These are phyloP conservation scores for Corticium candelabrum DNA, from an alignment of 37 sponge, comb jelly and placozoan species.

Conservation along the genomic window DNA sequence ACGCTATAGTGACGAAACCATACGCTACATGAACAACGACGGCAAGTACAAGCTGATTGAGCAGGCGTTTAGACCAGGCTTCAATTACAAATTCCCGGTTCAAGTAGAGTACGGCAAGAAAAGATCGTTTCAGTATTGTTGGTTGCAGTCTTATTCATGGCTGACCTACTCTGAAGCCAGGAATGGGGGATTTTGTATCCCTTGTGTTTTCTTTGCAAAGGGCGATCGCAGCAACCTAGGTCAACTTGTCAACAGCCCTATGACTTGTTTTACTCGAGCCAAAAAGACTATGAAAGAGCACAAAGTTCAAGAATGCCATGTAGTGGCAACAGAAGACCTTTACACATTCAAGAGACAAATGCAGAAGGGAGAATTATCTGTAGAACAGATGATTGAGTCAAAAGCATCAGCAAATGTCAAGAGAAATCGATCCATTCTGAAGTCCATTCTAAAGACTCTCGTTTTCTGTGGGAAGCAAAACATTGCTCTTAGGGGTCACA, in stretches of 20 bases:
- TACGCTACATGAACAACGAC: too few relatives aligned
- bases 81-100: too few relatives aligned
- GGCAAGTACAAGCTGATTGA: conserved; percentile 11
- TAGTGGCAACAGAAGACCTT: conserved; percentile 3
- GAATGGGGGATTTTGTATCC: conserved; percentile 36
- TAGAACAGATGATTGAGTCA: conserved; percentile 7
- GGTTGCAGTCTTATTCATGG: conserved; percentile 37
- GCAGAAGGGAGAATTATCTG: conserved; percentile 1
- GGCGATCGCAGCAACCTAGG: neutral
- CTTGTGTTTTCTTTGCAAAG: conserved; percentile 22
- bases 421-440: conserved; percentile 8
- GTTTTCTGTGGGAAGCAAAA: conserved; percentile 36
- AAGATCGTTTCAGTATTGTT: conserved; percentile 37
- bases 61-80: conserved; percentile 23
- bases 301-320: neutral
- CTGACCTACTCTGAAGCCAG: conserved; percentile 24
- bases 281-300: neutral
- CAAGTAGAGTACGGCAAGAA: conserved; percentile 25
- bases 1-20: too few relatives aligned
- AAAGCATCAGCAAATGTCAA: conserved; percentile 6
- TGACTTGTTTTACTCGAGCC: neutral
- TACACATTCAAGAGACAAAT: conserved; percentile 2
- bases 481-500: conserved; percentile 32
- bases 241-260: neutral
- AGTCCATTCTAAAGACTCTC: conserved; percentile 25